Conservation (phyloP, 92 coral and sea anemone species). For the Epizoanthus stellaris region DNA sequence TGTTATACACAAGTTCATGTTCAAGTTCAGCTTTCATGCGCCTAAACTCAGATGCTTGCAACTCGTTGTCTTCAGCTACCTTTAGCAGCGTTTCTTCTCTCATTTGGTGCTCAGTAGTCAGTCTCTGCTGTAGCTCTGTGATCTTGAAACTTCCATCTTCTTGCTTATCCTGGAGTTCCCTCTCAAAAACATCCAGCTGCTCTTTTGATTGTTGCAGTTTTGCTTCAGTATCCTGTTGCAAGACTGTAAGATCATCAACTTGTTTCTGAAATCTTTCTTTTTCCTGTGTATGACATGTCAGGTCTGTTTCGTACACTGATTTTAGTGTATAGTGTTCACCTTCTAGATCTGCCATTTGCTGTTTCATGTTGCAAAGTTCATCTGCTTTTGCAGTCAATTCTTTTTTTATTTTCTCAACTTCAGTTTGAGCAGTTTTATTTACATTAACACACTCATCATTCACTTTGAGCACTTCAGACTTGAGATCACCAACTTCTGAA, state of each 20-base stretch:
- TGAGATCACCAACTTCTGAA: constrained; percentile 14
- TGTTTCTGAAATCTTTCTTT: constrained; percentile 25
- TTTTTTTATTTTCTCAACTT: constrained; percentile 10
- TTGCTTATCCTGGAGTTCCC: constrained; percentile 22
- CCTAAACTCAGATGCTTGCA: not conserved
- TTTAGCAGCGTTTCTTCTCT: constrained; percentile 12
- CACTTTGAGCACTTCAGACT: constrained; percentile 31
- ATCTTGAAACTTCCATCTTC: not conserved
- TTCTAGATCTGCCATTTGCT: constrained; percentile 8
- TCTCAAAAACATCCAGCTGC: constrained; percentile 22
- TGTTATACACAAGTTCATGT: constrained; percentile 21
- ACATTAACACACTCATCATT: not conserved
- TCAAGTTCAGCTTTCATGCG: constrained; percentile 34
- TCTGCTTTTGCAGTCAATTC: constrained; percentile 31
- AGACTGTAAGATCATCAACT: not conserved
- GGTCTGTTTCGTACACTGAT: not conserved
- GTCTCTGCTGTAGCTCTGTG: constrained; percentile 15
- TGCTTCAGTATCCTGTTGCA: constrained; percentile 20
- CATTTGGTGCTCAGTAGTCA: constrained; percentile 2
- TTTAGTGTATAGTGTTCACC: not conserved
- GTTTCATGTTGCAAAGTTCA: constrained; percentile 12
- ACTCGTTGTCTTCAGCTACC: constrained; percentile 20
- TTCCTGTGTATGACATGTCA: constrained; percentile 35
- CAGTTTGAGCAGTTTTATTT: not conserved
- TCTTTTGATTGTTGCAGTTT: constrained; percentile 9